A percentile compares a stretch with the other conserved stretches of the same genome.
Conservation (phyloP, 2,888 invertebrate genomes). For the Aphidoletes aphidimyza region DNA sequence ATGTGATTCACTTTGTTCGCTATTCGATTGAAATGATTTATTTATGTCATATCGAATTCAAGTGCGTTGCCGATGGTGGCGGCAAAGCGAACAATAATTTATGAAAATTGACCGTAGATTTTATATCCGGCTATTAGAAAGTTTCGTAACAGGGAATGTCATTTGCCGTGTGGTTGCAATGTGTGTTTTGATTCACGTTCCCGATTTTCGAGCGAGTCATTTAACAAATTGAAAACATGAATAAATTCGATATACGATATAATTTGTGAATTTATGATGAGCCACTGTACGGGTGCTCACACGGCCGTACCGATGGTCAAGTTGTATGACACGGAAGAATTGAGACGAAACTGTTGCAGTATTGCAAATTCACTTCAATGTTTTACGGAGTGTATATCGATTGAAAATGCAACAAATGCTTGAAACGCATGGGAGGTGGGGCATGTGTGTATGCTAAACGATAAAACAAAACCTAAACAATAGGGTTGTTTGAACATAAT, state of each 20-base stretch:
- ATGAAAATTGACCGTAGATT: not conserved
- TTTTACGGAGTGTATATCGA: not conserved
- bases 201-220: not conserved
- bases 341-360: not conserved
- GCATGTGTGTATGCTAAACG: not conserved
- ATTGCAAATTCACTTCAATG: too few species aligned
- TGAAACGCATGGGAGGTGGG: not conserved
- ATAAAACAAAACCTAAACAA: slow-evolving; percentile 37
- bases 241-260: slow-evolving; percentile 52
- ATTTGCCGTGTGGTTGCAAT: too few species aligned
- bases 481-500: slow-evolving; percentile 41
- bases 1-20: not conserved
- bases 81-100: not conserved
- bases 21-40: slow-evolving; percentile 47
- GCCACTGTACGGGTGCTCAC: not conserved
- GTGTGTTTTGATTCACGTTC: too few species aligned
- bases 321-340: not conserved
- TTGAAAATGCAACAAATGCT: slow-evolving; percentile 44
- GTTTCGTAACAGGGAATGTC: too few species aligned
- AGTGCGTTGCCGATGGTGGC: too few species aligned
- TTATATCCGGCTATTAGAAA: slow-evolving; percentile 17
- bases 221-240: slow-evolving; percentile 49
- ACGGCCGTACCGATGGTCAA: not conserved
- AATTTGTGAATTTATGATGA: slow-evolving; percentile 54
- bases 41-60: slow-evolving; percentile 36